Conservation (phyloP, 2,797 vertebrate species). For the Dendrocincla tyrannina region DNA sequence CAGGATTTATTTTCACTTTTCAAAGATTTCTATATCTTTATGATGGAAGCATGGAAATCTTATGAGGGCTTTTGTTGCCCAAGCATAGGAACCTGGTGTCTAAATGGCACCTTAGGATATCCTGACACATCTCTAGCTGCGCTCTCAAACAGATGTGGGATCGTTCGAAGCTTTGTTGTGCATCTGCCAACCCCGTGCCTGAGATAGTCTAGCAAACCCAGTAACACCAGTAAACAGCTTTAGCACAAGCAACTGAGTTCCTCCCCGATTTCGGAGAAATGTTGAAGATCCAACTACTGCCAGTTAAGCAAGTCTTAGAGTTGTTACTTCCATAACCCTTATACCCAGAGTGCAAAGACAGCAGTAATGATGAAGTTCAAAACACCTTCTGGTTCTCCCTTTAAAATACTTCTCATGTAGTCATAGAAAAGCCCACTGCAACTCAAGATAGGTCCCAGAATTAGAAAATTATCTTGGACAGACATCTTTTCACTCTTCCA, state of each 20-base stretch:
- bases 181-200: background rate
- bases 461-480: conserved; percentile 1
- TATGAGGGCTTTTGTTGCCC: background rate
- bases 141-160: background rate
- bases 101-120: background rate
- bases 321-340: background rate
- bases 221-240: background rate
- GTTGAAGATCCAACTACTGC: background rate
- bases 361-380: background rate
- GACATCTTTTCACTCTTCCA: conserved; percentile 18
- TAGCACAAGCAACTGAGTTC: background rate
- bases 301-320: background rate
- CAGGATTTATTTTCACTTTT: background rate
- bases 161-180: background rate
- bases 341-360: background rate
- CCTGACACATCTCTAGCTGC: background rate
- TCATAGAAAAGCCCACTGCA: background rate
- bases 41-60: background rate
- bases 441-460: background rate
- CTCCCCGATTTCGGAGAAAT: background rate
- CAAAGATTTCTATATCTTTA: background rate
- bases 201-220: background rate
- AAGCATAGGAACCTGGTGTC: background rate
- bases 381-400: background rate
- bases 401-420: background rate